These are phyloP conservation scores for Spea multiplicata DNA, from an alignment of 2,113 vertebrate genomes.

Conservation along the genomic window DNA sequence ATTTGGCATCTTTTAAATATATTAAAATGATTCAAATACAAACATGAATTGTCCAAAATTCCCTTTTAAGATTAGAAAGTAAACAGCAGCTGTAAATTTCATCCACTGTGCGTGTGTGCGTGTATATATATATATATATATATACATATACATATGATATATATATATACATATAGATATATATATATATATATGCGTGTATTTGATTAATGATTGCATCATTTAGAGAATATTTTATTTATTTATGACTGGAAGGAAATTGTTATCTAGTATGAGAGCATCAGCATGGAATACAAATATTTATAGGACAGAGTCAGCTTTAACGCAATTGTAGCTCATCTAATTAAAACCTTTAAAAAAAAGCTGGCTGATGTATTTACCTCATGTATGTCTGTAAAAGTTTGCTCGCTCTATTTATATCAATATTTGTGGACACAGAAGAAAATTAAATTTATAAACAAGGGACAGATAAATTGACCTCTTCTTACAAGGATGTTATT, in stretches of 20 bases:
- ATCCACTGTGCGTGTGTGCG: no score
- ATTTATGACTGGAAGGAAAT: conserved; percentile 45
- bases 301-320: conserved; percentile 78
- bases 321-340: conserved; percentile 85
- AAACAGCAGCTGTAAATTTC: no score
- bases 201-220: no score
- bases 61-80: no score
- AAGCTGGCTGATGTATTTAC: conserved; percentile 70
- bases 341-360: conserved; percentile 79
- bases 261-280: conserved; percentile 52
- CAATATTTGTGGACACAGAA: conserved; percentile 80
- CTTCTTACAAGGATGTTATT: conserved; percentile 51
- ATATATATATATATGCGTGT: no score
- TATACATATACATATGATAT: no score
- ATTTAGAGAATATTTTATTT: no score
- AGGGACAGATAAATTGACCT: conserved; percentile 82
- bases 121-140: no score
- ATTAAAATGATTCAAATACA: no score
- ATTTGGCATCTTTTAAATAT: no score
- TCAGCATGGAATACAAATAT: conserved; percentile 74
- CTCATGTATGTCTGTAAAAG: conserved; percentile 66
- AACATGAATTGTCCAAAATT: no score
- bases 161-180: no score
- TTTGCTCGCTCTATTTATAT: conserved; percentile 68
- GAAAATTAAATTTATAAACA: conserved; percentile 82